Evolutionary conservation across 2,888 invertebrate genomes (phyloP), one percentile per base, ranked within the genome.

Genomic region (Linnaemya vulpina): DNA sequence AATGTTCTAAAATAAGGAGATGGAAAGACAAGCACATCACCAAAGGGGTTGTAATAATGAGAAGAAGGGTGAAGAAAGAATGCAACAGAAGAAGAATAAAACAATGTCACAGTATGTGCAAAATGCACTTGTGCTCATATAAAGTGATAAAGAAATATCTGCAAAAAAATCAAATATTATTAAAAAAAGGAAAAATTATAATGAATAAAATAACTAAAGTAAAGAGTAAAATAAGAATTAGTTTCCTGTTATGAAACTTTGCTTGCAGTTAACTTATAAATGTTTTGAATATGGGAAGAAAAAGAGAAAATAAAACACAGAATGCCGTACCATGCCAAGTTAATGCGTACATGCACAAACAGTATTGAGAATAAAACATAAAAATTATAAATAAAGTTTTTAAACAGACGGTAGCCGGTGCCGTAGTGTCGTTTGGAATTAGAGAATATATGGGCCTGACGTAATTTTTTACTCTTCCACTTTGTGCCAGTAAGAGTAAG

Each of bases 231-330:
- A 78, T 81, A 76, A 79, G 73, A 84, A 82, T 76, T 67, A 83
- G 79, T 86, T 87, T 87, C 86, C 86, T 86, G 87, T 86, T 87
- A 76, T 65, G 75, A 78, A 81, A 70, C 67, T 75, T 68, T 53
- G 35, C 71, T 80, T 82, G 76, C 35, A 76, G 79, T 79, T 63
- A 70, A 80, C 49, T 70, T 60, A 30, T 40, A 78, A 78, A 70
- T 71, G 60, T 76, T 75, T n/a, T 67, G 58, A 58, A 83, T 49
- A 70, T 11, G 53, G 9, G 38, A 58, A 40, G 38, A 77, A 35
- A 70, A 70, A 25, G 1, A 49, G 46, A 46, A 73, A 63, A 78
- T 4, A 60, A 63, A 70, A 58, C 65, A 67, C 76, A 67, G 15
- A 78, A 60, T 55, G 20, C 46, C 73, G 43, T 30, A 30, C 40